Conservation (phyloP, 2,888 invertebrate genomes). For the Mellilla xanthometata region DNA sequence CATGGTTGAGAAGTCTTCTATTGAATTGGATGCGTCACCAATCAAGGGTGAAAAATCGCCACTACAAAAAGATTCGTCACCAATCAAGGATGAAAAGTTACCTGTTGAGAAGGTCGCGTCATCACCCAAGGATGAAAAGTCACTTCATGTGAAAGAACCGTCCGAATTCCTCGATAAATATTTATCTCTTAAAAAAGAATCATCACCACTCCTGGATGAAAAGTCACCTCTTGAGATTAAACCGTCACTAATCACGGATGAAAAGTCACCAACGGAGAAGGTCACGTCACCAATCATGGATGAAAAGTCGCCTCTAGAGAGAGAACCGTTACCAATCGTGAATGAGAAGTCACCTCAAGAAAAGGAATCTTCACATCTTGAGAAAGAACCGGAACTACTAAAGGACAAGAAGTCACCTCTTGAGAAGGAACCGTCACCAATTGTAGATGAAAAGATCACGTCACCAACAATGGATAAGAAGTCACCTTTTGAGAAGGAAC, state of each 20-base stretch:
- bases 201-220: not conserved
- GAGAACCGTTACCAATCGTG: not conserved
- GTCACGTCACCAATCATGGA: not conserved
- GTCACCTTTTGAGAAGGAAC: slow-evolving; percentile 11
- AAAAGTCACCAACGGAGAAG: too few relatives aligned
- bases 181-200: too few relatives aligned
- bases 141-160: too few relatives aligned
- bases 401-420: slow-evolving; percentile 4
- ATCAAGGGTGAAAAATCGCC: not conserved
- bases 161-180: too few relatives aligned
- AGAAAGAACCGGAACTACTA: not conserved
- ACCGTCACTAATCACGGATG: not conserved
- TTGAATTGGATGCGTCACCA: not conserved
- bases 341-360: not conserved
- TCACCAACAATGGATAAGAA: slow-evolving; percentile 19
- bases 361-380: not conserved
- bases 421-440: slow-evolving; percentile 14
- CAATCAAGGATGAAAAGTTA: not conserved
- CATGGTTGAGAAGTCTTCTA: not conserved
- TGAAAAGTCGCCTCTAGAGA: not conserved
- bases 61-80: not conserved
- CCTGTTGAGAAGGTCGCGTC: not conserved
- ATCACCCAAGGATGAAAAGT: not conserved
- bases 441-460: too few relatives aligned
- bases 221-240: slow-evolving; percentile 17